Evolutionary conservation across 2,113 vertebrate species (phyloP), one percentile per base, ranked within the genome.

Genomic region (Herpailurus yagouaroundi): DNA sequence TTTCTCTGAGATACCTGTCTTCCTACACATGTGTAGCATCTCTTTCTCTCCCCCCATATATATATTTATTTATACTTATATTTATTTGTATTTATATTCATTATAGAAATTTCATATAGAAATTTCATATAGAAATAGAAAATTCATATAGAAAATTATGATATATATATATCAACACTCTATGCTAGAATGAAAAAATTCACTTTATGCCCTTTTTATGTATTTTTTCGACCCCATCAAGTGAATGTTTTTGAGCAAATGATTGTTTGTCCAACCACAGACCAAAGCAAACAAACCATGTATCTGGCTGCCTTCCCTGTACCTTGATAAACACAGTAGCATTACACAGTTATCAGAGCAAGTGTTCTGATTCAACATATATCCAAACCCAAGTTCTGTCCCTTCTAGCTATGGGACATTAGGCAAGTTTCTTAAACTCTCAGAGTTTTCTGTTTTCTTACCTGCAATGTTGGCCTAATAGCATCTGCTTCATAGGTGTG

Each of bases 181-280:
- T 83, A 5, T 11, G 0, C 31, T 60, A 81, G 33, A 92, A 73
- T 71, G 38, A 45, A 66, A 89, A 79, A 96, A 52, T n/a, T 92
- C 50, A 81, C n/a, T 82, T 63, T 29, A 19, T 41, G 33, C 11
- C 31, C 10, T 29, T 7, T 76, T 94, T 89, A 52, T 18, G 41
- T 41, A 55, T 48, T 69, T 33, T 21, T 25, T 95, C 33, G 73
- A 21, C 45, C 81, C 29, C 45, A 25, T 3, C 76, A 57, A 33
- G n/a, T 74, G 66, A 25, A 90, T 36, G 82, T 83, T 68, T 90
- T 95, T 89, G 57, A 94, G 69, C 66, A 95, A 96, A 79, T 36
- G 71, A 89, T n/a, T 74, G 82, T 92, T 87, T 90, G 36, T 52
- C 38, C 50, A 87, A 69, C 5, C 52, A 74, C 45, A 31, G 33